Base-by-base conservation (phyloP, 2,888 invertebrate genomes). In the Ametastegia equiseti region DNA sequence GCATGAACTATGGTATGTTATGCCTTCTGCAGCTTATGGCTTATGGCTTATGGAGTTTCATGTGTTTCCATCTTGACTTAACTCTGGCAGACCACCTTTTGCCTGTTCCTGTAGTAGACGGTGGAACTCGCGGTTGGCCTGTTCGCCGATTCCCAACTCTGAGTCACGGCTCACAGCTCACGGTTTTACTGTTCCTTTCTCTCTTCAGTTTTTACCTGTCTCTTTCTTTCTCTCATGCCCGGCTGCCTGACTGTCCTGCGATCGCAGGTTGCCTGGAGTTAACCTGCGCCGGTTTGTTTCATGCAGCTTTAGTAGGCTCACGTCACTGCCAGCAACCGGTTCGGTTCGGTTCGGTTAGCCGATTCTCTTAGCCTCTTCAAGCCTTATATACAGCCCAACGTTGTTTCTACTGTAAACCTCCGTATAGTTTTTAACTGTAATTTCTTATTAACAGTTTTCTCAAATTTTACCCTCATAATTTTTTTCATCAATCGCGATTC, bases 301-400 rank as follows among this genome's bases (percentile, higher is more conserved):
- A 86, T 85, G 88, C 87, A 88, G 89, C 88, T 89, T 91, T 88
- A 91, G 91, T 91, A 91, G 89, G 88, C 90, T 91, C 90, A 90
- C 90, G 91, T 91, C 91, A 90, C 91, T 91, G 87, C 88, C 90
- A 91, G 89, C 90, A 91, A 91, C 89, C 91, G 91, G 91, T 91
- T 90, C 89, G 88, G 84, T 84, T 86, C 85, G 84, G 75, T 78
- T 78, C 77, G 77, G 77, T 39, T 42, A 39, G 75, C 19, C 50
- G 42, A 45, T 71, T 45, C n/a, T n/a, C n/a, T n/a, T n/a, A n/a
- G 45, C 11, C 73, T 50, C 50, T 73, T 36, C 27, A n/a, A 67
- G 65, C 36, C 36, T 67, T 19, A n/a, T n/a, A n/a, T 36, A 19
- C 4, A 67, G 19, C 39, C 65, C 39, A 39, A 67, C 65, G 39